Conservation (phyloP, 1,140 invertebrate species). For the Ylistrum balloti region DNA sequence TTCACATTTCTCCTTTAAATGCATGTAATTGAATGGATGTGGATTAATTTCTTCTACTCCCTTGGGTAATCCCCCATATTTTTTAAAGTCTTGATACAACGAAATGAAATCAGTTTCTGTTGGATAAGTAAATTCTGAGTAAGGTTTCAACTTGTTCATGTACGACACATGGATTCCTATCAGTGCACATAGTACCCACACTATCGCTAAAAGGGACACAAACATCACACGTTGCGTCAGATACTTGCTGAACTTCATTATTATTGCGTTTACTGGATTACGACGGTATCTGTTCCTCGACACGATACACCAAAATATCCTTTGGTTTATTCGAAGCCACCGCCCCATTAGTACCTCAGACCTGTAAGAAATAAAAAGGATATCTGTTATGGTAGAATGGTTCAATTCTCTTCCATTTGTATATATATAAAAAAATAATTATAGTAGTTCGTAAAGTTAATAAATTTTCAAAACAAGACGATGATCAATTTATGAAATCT, state of each 20-base stretch:
- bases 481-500: too few relatives aligned
- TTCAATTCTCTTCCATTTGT: too few relatives aligned
- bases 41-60: neutral
- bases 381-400: too few relatives aligned
- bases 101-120: neutral
- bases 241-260: neutral
- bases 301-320: neutral
- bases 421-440: too few relatives aligned
- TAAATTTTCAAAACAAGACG: too few relatives aligned
- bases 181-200: neutral
- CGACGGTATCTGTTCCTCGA: too few relatives aligned
- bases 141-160: neutral
- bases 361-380: neutral
- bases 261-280: too few relatives aligned
- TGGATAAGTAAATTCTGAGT: neutral
- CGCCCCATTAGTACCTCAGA: neutral
- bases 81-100: neutral
- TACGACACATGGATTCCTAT: neutral
- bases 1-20: slow-evolving; percentile 3
- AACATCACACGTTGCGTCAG: neutral
- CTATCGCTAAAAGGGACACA: neutral
- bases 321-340: neutral
- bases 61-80: neutral
- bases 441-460: too few relatives aligned
- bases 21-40: neutral